Conservation (phyloP, 2,113 vertebrate genomes). For the Redunca redunca region DNA sequence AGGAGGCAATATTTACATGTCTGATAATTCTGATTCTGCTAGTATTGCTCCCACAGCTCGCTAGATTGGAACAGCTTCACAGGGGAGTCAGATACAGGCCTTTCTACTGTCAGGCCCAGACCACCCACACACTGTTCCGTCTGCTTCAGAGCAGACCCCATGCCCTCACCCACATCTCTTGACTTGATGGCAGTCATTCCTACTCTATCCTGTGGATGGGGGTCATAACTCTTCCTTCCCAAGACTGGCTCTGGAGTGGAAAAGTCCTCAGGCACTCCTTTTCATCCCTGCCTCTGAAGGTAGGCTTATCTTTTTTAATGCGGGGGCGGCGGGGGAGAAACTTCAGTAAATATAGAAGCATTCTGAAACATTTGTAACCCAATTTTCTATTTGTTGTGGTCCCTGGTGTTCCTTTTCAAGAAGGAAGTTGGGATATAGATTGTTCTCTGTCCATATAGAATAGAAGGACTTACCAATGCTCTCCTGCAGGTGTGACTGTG, state of each 20-base stretch:
- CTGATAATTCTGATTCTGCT: background rate
- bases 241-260: background rate
- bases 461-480: background rate
- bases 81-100: background rate
- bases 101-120: background rate
- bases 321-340: accelerated
- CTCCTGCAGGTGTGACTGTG: background rate
- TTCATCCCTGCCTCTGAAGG: background rate
- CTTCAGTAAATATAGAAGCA: background rate
- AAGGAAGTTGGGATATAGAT: background rate
- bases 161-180: background rate
- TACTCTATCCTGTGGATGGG: background rate
- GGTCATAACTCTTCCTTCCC: background rate
- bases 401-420: background rate
- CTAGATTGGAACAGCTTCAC: background rate
- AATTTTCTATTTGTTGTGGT: background rate
- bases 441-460: background rate
- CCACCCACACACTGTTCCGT: background rate
- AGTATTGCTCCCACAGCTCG: no score
- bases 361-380: background rate
- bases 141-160: background rate
- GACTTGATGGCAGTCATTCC: background rate
- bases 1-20: background rate
- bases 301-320: background rate
- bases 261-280: background rate